phyloP scores from a whole-genome alignment of 2,797 vertebrate genomes.

The Chanos chanos region DNA sequence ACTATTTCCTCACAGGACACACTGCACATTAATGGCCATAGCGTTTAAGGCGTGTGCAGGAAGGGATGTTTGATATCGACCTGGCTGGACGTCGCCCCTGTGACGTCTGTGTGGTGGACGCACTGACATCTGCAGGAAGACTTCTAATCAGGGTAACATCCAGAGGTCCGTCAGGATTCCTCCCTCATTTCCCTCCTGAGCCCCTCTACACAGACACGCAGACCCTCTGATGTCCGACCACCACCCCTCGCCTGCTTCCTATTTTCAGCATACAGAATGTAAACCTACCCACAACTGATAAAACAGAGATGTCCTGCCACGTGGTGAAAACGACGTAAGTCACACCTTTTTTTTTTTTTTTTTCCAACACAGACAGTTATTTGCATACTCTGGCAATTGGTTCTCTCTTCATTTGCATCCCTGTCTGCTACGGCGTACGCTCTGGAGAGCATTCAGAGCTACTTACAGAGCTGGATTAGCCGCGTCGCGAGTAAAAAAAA shows the following conservation, averaged over 20 bases:
- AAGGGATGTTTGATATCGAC: conserved; percentile 41
- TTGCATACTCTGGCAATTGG: conserved; percentile 13
- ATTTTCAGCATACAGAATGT: conserved; percentile 29
- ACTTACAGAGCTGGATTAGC: too few species aligned
- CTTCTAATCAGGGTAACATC: conserved; percentile 37
- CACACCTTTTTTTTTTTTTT: conserved; percentile 11
- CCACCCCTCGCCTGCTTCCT: conserved; percentile 32
- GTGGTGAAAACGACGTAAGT: background rate
- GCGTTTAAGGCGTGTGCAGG: conserved; percentile 35
- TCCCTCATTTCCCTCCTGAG: conserved; percentile 12
- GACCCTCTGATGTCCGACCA: conserved; percentile 26
- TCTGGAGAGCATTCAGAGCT: conserved; percentile 19
- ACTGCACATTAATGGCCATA: conserved; percentile 7
- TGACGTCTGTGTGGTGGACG: conserved; percentile 40
- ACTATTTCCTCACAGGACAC: conserved; percentile 49
- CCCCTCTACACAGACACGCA: conserved; percentile 21
- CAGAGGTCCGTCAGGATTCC: conserved; percentile 40
- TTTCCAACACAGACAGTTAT: conserved; percentile 9
- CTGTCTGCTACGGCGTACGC: conserved; percentile 31
- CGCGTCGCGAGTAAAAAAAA: too few species aligned
- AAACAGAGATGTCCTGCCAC: background rate
- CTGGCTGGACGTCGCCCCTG: conserved; percentile 19
- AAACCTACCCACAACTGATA: conserved; percentile 1
- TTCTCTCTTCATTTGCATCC: conserved; percentile 33
- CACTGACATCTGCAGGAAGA: conserved; percentile 64